Base-by-base conservation (phyloP, 2,797 vertebrate genomes). In the Ctenopoma multispine region DNA sequence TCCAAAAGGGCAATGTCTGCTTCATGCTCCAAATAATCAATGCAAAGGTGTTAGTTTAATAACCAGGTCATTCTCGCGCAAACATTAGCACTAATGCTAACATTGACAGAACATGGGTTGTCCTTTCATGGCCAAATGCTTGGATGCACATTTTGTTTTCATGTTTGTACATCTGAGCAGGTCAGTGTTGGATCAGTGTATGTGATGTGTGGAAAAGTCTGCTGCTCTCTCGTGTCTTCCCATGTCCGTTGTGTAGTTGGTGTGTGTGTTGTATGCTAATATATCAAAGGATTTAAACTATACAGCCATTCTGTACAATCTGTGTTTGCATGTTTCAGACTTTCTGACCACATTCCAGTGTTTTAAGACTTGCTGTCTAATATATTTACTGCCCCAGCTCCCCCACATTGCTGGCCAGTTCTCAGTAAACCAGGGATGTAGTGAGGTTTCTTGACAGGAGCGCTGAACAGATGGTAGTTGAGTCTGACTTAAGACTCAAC, bases 281-380 rank as follows among this genome's bases (percentile, higher is more conserved):
- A 53, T 61, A 51, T 53, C 14, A 5, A 12, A 40, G 7, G 47
- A 34, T 56, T 9, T 3, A 51, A 17, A 43, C 21, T 67, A 40
- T 65, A 49, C 13, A 49, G 24, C 17, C 44, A 44, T 34, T 54
- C 36, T 31, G 15, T 48, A 55, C 40, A 62, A 38, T 60, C 68
- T 70, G 36, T 18, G 15, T 80, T 63, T 72, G 84, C 87, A 89
- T 88, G 81, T 64, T 73, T 81, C 54, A 38, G 44, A 18, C 46
- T 51, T 74, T 79, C 57, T 3, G 4, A 75, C 46, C 24, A 76
- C 70, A 69, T 75, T 79, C 29, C 63, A 67, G 60, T 65, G 44
- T 72, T 77, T 70, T 8, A 64, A 59, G 18, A 67, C n/a, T 49
- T 55, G 2, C 24, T 73, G 48, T 65, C 13, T 14, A 60, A 65